Conservation (phyloP, 2,797 vertebrate species). For the Schizothorax lantsangensis region DNA sequence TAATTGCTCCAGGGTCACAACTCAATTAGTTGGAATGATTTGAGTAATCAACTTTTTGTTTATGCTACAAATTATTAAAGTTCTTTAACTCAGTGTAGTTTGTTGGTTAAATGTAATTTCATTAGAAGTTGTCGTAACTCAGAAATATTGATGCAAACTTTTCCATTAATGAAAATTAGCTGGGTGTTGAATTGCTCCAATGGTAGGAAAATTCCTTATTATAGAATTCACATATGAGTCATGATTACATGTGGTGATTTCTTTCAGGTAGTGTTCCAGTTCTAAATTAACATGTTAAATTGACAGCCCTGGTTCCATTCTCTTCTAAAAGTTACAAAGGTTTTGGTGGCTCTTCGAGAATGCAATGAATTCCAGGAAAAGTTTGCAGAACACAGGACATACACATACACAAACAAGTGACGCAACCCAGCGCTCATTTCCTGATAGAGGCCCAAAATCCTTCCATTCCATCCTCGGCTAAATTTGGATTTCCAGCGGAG, state of each 20-base stretch:
- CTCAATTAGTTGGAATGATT: not conserved
- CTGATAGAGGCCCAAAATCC: constrained; percentile 72
- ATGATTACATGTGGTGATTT: not conserved
- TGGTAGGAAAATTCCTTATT: not conserved
- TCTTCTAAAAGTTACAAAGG: constrained; percentile 7
- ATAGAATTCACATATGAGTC: not conserved
- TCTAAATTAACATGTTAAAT: not conserved
- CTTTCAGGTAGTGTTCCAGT: not conserved
- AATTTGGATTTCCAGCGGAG: constrained; percentile 73
- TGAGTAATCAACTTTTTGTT: not conserved
- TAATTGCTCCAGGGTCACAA: not conserved
- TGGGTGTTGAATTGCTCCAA: not conserved
- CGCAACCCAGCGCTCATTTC: constrained; percentile 66
- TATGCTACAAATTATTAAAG: not conserved
- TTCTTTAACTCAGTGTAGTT: not conserved
- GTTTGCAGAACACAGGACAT: constrained; percentile 59
- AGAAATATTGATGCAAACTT: not conserved
- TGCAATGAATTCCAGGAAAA: constrained; percentile 59
- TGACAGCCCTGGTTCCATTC: not conserved
- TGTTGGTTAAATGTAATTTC: not conserved
- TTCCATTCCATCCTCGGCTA: constrained; percentile 73
- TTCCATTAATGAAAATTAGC: not conserved
- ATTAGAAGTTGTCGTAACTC: not conserved
- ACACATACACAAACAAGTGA: constrained; percentile 54
- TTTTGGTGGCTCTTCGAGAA: constrained; percentile 44